phyloP scores from a whole-genome alignment of 2,113 vertebrate genomes.

The Petaurus breviceps region DNA sequence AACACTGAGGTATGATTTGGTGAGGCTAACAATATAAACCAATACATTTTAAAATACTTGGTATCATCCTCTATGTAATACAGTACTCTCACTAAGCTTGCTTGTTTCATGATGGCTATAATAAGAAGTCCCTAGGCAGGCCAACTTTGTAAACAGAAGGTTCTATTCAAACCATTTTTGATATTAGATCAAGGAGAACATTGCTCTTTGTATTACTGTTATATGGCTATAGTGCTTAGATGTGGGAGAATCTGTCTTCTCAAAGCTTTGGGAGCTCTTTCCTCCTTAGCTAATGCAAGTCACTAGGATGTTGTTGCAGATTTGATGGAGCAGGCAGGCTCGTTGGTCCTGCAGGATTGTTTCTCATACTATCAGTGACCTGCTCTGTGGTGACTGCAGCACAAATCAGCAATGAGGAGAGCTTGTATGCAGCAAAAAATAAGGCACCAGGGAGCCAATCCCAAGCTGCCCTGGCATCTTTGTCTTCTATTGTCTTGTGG shows the following conservation, averaged over 20 bases:
- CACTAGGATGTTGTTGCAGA: not conserved
- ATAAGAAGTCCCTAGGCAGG: not conserved
- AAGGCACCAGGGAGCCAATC: not conserved
- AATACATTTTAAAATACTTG: not conserved
- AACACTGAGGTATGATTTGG: not conserved
- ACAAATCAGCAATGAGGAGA: not conserved
- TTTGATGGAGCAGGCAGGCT: not conserved
- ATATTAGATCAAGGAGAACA: not conserved
- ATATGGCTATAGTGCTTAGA: not conserved
- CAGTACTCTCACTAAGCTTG: not conserved
- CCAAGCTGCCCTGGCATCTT: not conserved
- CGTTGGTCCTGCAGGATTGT: not conserved
- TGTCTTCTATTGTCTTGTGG: not conserved
- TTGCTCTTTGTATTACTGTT: not conserved
- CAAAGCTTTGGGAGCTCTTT: not conserved
- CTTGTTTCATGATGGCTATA: not conserved
- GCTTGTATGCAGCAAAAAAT: not conserved
- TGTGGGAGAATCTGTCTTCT: not conserved
- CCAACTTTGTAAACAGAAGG: not conserved
- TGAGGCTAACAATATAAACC: not conserved
- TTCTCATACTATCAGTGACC: not conserved
- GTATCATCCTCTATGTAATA: not conserved
- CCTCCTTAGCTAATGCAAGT: not conserved
- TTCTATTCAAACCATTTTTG: not conserved
- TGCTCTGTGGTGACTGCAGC: not conserved